Evolutionary conservation across 2,888 invertebrate genomes (phyloP), one percentile per base, ranked within the genome.

Genomic region (Julus scandinavius): DNA sequence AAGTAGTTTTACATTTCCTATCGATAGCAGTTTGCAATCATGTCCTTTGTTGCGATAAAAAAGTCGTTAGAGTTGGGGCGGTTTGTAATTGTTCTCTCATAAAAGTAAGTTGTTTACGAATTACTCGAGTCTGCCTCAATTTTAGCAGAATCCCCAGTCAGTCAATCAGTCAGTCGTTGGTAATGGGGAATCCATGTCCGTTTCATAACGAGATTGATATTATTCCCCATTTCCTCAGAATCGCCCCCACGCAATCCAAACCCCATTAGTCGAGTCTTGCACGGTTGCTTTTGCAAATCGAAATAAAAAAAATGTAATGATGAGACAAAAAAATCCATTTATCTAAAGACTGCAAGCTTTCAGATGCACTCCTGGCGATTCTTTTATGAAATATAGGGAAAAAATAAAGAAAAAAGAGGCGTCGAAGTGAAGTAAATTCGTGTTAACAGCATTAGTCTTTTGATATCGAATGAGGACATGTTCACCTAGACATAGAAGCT

Each of bases 311-410:
- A 72, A 80, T 80, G 80, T 80, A 80, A 80, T 80, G 80, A 80
- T 80, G 80, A 80, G 80, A 80, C 80, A 80, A 80, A 80, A 72
- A 80, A 80, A 80, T 80, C 80, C 80, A 80, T 80, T 80, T 80
- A 80, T 80, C 11, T 80, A 80, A 80, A 38, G 80, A 80, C 80
- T 38, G 38, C 38, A 80, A 29, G 9, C 38, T 80, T 80, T 80
- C 80, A 5, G 80, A 80, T 38, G 80, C 72, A 13, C 80, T 38
- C 13, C 2, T 3, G 80, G 80, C 38, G 7, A 80, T 80, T 29
- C 80, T 80, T 7, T 80, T 20, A 38, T n/a, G n/a, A 63, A 63
- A 54, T 29, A 29, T 13, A 54, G 54, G 2, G 29, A 20, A 20
- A 7, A 80, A 29, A 2, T 6, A 38, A 72, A 29, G 72, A 2